These are phyloP conservation scores for Axis porcinus DNA, from an alignment of 2,113 vertebrate species.

Conservation along the genomic window DNA sequence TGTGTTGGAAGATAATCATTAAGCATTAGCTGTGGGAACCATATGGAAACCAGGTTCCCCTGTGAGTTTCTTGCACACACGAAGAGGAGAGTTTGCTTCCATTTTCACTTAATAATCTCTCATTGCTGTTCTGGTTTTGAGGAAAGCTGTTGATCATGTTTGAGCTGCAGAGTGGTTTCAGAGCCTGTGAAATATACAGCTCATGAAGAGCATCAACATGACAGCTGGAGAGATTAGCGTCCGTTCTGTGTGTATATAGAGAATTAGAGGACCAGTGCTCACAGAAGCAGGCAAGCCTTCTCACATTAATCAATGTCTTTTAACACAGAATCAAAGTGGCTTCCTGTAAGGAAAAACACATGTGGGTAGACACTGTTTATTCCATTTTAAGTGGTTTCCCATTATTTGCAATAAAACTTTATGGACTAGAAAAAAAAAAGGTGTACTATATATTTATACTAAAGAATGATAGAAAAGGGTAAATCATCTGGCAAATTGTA, in stretches of 20 bases:
- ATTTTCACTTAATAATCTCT: not conserved
- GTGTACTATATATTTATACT: not conserved
- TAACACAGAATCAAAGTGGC: not conserved
- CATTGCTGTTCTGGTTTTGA: not conserved
- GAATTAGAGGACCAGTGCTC: not conserved
- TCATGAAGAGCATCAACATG: not conserved
- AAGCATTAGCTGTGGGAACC: not conserved
- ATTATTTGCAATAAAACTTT: not conserved
- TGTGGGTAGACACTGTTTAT: not conserved
- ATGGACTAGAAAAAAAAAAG: not conserved
- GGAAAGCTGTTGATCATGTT: not conserved
- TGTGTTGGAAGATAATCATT: not conserved
- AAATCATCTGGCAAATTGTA: not conserved
- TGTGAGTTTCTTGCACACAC: not conserved
- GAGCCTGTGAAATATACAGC: not conserved
- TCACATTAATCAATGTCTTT: conserved; percentile 12
- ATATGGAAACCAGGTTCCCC: not conserved
- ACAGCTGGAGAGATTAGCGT: conserved; percentile 25
- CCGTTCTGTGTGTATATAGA: not conserved
- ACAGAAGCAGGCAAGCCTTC: not conserved
- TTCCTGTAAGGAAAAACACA: not conserved
- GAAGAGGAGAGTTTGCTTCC: not conserved
- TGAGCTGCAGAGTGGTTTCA: not conserved
- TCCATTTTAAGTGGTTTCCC: not conserved
- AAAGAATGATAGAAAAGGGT: not conserved